Evolutionary conservation across 2,797 vertebrate genomes (phyloP).

Genomic region (Oceanodroma leucorhoa): DNA sequence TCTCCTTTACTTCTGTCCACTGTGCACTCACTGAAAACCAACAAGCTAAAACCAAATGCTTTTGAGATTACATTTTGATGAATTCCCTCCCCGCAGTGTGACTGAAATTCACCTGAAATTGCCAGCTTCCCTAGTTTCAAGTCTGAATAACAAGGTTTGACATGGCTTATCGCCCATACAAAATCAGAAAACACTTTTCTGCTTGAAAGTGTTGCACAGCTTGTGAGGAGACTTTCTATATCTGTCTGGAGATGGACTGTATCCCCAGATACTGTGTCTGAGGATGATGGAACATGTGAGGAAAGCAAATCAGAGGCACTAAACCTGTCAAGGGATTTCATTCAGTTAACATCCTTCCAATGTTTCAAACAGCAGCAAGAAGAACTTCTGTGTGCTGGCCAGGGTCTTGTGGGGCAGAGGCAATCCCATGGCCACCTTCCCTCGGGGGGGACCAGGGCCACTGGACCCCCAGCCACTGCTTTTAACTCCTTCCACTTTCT

Average conservation of each 20-base stretch:
- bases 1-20: background rate
- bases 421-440: background rate
- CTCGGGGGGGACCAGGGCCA: accelerated
- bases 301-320: background rate
- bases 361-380: background rate
- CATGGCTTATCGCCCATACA: background rate
- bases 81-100: background rate
- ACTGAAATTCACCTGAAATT: background rate
- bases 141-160: background rate
- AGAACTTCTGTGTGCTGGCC: background rate
- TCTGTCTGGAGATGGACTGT: background rate
- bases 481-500: background rate
- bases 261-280: background rate
- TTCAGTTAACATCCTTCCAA: background rate
- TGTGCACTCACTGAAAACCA: background rate
- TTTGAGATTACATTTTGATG: background rate
- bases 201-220: background rate
- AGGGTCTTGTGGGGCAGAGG: background rate
- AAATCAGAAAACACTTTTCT: background rate
- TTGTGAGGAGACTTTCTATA: background rate
- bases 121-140: background rate
- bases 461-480: background rate
- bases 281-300: background rate
- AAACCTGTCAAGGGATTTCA: background rate
- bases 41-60: background rate